phyloP scores from a whole-genome alignment of 2,888 invertebrate species.

The Apodemia zela region DNA sequence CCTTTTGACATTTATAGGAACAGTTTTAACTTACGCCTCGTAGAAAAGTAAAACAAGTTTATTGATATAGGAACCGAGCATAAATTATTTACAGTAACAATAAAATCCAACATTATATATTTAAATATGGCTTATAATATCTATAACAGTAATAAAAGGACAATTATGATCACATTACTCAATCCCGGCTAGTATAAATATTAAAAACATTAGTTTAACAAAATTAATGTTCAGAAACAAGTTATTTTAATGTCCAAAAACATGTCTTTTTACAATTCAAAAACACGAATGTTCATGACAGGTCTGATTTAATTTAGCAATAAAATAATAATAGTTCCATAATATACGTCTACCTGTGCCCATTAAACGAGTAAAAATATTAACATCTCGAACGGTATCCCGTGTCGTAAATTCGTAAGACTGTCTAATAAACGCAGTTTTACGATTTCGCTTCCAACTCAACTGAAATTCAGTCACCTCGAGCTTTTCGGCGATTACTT shows the following conservation, averaged over 20 bases:
- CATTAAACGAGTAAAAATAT: conserved; percentile 8
- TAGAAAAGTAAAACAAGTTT: too few species aligned
- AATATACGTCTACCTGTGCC: conserved; percentile 4
- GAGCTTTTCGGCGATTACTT: conserved; percentile 29
- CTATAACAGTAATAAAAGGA: too few species aligned
- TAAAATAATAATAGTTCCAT: conserved; percentile 2
- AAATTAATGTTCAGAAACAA: neutral
- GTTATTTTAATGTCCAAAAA: neutral
- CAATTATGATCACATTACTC: too few species aligned
- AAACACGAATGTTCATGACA: neutral
- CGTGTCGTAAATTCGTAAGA: neutral
- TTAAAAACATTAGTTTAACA: neutral
- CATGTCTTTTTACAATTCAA: neutral
- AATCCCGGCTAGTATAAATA: too few species aligned
- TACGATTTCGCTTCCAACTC: conserved; percentile 1
- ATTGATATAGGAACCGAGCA: too few species aligned
- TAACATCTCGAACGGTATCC: conserved; percentile 4
- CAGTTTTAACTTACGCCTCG: too few species aligned
- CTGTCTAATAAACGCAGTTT: conserved; percentile 11
- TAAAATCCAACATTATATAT: too few species aligned
- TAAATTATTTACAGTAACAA: too few species aligned
- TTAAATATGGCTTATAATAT: too few species aligned
- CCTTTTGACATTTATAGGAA: too few species aligned
- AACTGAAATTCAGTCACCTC: neutral
- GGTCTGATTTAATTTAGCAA: conserved; percentile 1